Percentiles rank a stretch among this genome's conserved stretches.
These are phyloP conservation scores for Orthosia gothica DNA, from an alignment of 2,888 invertebrate genomes.

Conservation along the genomic window DNA sequence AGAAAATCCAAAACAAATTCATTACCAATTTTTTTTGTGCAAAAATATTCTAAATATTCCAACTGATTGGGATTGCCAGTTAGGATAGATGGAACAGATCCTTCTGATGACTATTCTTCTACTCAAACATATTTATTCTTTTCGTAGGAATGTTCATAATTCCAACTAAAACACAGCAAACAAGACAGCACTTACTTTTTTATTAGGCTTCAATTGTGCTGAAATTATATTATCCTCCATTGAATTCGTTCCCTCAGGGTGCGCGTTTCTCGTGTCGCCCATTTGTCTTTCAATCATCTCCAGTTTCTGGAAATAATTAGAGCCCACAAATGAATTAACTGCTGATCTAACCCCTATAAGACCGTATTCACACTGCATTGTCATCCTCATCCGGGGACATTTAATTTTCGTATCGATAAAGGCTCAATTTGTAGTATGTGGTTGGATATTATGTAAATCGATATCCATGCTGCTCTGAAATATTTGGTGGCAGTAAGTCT, in stretches of 20 bases:
- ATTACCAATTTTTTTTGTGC: too few relatives aligned
- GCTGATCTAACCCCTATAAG: too few relatives aligned
- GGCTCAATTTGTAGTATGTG: neutral
- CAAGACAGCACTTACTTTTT: constrained; percentile 72
- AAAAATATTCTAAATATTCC: too few relatives aligned
- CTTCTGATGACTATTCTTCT: neutral
- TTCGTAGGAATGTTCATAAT: neutral
- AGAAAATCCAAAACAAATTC: too few relatives aligned
- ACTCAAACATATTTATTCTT: neutral
- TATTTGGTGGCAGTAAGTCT: constrained; percentile 19
- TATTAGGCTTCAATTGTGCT: constrained; percentile 75
- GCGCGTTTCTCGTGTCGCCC: constrained; percentile 81
- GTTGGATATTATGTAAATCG: neutral
- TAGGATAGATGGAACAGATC: too few relatives aligned
- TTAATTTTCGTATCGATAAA: neutral
- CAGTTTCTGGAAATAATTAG: constrained; percentile 76
- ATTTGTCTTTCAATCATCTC: constrained; percentile 87
- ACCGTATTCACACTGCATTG: neutral
- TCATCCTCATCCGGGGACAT: neutral
- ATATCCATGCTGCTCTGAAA: neutral
- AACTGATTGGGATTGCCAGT: too few relatives aligned
- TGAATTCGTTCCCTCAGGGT: constrained; percentile 68
- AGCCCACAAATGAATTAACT: neutral
- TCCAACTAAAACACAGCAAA: neutral
- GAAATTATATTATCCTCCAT: constrained; percentile 75